phyloP scores from a whole-genome alignment of 2,113 vertebrate genomes.

The Tyrannus savana region DNA sequence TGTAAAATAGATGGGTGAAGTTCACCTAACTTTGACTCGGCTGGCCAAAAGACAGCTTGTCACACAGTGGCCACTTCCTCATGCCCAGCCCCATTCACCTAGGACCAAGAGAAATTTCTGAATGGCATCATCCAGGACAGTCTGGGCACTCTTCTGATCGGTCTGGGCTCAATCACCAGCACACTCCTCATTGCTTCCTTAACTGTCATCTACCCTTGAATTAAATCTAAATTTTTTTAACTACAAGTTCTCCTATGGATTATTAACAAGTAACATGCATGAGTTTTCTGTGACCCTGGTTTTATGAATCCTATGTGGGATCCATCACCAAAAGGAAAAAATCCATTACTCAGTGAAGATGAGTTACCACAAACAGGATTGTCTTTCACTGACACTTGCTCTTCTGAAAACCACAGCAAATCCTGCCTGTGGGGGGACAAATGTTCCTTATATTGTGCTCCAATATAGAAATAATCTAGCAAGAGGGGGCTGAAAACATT shows the following conservation, averaged over 20 bases:
- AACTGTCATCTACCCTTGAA: background rate
- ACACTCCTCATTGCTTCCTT: background rate
- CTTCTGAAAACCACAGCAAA: background rate
- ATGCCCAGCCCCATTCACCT: accelerated
- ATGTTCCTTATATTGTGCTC: background rate
- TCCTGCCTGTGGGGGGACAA: background rate
- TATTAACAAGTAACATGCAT: background rate
- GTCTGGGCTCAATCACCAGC: background rate
- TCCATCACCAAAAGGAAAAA: background rate
- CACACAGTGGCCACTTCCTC: background rate
- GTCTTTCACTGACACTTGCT: background rate
- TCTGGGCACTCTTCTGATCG: background rate
- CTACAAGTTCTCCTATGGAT: background rate
- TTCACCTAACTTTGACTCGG: background rate
- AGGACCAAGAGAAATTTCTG: background rate
- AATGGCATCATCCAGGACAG: background rate
- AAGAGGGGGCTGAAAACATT: background rate
- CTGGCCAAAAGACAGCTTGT: background rate
- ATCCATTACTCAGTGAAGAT: accelerated
- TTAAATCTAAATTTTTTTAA: background rate
- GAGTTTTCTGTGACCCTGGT: background rate
- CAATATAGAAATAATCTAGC: background rate
- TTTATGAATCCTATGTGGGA: background rate
- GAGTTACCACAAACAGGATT: background rate
- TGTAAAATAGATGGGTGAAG: background rate